These are phyloP conservation scores for Dendrocincla tyrannina DNA, from an alignment of 2,797 vertebrate species.

Conservation along the genomic window DNA sequence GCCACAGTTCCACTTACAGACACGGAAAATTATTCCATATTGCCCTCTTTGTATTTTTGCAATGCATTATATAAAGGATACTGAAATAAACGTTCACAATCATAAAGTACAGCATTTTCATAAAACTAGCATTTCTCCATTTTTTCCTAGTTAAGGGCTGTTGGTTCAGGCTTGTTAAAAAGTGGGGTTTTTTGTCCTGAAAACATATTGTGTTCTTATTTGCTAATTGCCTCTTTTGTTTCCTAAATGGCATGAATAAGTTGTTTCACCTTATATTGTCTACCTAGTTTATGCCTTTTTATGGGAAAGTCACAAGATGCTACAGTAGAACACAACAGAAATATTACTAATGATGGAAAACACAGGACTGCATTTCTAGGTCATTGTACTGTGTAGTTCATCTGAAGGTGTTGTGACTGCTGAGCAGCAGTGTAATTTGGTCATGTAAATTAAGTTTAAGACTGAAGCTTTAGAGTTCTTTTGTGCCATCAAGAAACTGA, in stretches of 20 bases:
- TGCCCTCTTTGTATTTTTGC: neutral
- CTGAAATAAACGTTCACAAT: neutral
- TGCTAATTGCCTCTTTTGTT: neutral
- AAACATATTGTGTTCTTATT: neutral
- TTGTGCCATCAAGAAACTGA: neutral
- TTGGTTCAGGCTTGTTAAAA: neutral
- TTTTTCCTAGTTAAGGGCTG: neutral
- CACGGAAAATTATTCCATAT: neutral
- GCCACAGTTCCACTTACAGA: neutral
- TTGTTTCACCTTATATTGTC: neutral
- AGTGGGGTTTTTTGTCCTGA: neutral
- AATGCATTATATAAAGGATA: neutral
- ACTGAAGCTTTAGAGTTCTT: neutral
- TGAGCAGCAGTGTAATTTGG: neutral
- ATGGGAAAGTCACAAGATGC: neutral
- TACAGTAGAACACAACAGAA: neutral
- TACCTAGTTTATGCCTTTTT: neutral
- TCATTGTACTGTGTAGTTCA: neutral
- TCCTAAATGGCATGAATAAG: neutral
- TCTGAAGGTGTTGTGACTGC: neutral
- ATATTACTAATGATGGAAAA: neutral
- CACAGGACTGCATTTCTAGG: neutral
- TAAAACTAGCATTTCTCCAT: neutral
- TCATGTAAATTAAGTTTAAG: neutral
- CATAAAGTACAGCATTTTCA: neutral